phyloP scores from a whole-genome alignment of 2,113 vertebrate genomes.

The Saccopteryx bilineata region DNA sequence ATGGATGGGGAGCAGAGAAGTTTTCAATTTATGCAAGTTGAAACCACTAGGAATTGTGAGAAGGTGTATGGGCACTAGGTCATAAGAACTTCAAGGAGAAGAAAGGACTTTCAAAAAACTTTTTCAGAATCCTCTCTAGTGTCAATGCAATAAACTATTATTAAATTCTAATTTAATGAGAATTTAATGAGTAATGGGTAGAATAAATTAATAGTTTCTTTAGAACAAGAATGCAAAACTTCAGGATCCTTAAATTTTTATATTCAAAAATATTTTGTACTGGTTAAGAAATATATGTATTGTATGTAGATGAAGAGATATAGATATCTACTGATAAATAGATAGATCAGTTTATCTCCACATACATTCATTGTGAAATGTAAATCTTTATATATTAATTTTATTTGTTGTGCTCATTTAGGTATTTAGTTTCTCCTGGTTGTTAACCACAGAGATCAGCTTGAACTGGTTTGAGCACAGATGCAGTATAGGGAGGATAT shows the following conservation, averaged over 20 bases:
- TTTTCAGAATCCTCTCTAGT: conserved; percentile 7
- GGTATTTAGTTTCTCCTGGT: background rate
- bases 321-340: background rate
- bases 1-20: background rate
- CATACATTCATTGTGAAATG: background rate
- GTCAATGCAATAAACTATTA: conserved; percentile 9
- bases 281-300: background rate
- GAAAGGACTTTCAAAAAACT: background rate
- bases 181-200: conserved; percentile 14
- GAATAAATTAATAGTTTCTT: conserved; percentile 39
- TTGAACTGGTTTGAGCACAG: background rate
- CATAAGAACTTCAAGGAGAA: conserved; percentile 7
- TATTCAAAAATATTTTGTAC: background rate
- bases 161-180: conserved; percentile 59
- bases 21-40: background rate
- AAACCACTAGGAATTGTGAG: background rate
- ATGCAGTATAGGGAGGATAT: background rate
- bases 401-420: background rate
- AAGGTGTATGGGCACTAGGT: background rate
- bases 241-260: conserved; percentile 46
- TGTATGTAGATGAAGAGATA: background rate
- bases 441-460: background rate
- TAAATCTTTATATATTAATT: background rate
- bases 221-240: background rate
- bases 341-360: background rate